Percentiles rank a stretch among this genome's conserved stretches.
Conservation (phyloP, 1,140 invertebrate genomes). For the Atta colombica region DNA sequence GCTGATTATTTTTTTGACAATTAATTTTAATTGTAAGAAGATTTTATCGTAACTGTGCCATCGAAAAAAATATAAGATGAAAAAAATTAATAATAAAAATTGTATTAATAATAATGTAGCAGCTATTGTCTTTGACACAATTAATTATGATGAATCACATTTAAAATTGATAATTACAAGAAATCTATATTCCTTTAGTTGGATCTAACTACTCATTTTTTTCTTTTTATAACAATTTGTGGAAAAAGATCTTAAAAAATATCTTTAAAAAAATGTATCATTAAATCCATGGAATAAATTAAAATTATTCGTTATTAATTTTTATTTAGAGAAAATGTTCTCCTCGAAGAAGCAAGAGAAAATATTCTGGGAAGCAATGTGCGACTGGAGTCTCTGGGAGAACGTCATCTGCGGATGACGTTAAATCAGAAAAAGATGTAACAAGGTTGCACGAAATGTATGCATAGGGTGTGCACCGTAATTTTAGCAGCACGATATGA, state of each 20-base stretch:
- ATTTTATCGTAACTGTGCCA: no score
- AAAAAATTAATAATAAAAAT: slow-evolving; percentile 9
- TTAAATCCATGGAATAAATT: background rate
- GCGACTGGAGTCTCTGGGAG: background rate
- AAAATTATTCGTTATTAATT: background rate
- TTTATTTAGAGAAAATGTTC: background rate
- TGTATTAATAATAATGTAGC: background rate
- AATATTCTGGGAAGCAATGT: background rate
- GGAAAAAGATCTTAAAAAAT: background rate
- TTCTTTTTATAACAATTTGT: background rate
- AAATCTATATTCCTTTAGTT: background rate
- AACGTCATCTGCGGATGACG: background rate
- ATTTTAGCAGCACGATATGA: slow-evolving; percentile 72
- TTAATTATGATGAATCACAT: background rate
- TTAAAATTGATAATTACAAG: background rate
- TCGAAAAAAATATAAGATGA: background rate
- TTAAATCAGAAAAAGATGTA: background rate
- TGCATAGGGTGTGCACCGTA: slow-evolving; percentile 14
- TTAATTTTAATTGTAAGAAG: background rate
- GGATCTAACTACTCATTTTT: background rate
- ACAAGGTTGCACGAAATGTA: slow-evolving; percentile 30
- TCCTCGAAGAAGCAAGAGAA: background rate
- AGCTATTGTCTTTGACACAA: background rate
- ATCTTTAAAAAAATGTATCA: background rate
- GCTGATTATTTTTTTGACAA: background rate